phyloP scores from a whole-genome alignment of 2,797 vertebrate genomes.

The Leucoraja ocellata region DNA sequence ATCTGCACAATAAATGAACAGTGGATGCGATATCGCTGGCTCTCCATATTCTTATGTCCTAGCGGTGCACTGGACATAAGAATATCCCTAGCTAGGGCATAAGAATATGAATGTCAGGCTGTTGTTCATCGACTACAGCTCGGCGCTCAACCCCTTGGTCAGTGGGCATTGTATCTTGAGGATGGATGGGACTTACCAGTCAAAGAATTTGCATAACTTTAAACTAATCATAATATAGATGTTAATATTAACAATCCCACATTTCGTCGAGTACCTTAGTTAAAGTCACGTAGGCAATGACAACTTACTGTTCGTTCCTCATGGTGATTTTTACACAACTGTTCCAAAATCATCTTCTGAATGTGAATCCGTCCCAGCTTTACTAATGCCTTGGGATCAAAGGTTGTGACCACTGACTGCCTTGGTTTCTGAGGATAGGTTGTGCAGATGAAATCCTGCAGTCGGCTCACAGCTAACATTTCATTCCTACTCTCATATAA shows the following conservation, averaged over 20 bases:
- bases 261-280: neutral
- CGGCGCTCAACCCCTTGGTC: no score
- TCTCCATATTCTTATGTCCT: no score
- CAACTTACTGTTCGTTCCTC: slow-evolving; percentile 14
- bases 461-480: neutral
- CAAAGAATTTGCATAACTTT: neutral
- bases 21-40: no score
- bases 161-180: no score
- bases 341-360: slow-evolving; percentile 17
- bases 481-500: neutral
- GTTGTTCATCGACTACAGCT: no score
- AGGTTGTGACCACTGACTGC: neutral
- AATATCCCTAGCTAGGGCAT: no score
- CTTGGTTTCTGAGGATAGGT: neutral
- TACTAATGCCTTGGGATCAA: neutral
- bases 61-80: no score
- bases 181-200: neutral
- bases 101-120: no score
- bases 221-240: neutral
- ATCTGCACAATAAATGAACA: no score
- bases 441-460: slow-evolving; percentile 25
- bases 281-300: neutral
- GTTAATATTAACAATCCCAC: neutral
- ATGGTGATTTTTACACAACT: slow-evolving; percentile 11
- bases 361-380: neutral